Evolutionary conservation across 2,888 invertebrate genomes (phyloP).

Genomic region (Calephelis perditalis): DNA sequence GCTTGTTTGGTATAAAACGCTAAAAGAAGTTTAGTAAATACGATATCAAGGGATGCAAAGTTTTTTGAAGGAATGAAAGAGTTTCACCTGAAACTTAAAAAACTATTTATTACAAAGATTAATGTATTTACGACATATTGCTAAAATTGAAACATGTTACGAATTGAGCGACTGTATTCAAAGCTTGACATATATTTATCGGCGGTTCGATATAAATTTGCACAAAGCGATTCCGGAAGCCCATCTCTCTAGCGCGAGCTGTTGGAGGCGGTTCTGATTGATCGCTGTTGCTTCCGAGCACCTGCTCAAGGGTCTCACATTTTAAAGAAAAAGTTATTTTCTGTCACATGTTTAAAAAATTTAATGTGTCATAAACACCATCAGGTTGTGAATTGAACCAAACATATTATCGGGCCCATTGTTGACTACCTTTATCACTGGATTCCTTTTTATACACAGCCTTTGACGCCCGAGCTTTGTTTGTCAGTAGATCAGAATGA

Average conservation of each 20-base stretch:
- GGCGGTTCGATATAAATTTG: slow-evolving; percentile 68
- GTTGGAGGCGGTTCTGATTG: slow-evolving; percentile 16
- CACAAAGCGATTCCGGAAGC: slow-evolving; percentile 72
- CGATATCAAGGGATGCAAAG: too few species aligned
- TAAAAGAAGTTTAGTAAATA: too few species aligned
- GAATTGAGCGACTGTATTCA: slow-evolving; percentile 39
- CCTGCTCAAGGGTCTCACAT: too few species aligned
- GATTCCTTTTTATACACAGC: slow-evolving; percentile 73
- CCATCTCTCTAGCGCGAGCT: slow-evolving; percentile 52
- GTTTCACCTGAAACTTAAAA: too few species aligned
- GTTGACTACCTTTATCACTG: slow-evolving; percentile 76
- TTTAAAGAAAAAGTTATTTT: too few species aligned
- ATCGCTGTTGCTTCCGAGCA: slow-evolving; percentile 25
- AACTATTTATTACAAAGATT: too few species aligned
- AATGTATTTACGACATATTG: too few species aligned
- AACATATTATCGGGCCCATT: slow-evolving; percentile 63
- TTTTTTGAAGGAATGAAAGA: too few species aligned
- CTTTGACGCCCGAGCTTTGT: slow-evolving; percentile 72
- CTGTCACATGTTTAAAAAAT: too few species aligned
- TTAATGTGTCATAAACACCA: too few species aligned
- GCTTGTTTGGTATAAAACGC: too few species aligned
- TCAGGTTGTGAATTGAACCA: slow-evolving; percentile 30
- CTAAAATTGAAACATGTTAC: slow-evolving; percentile 24
- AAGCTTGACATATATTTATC: slow-evolving; percentile 75
- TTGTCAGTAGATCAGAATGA: slow-evolving; percentile 72